Base-by-base conservation (phyloP, 2,888 invertebrate genomes). In the Dolichomitus sp. region DNA sequence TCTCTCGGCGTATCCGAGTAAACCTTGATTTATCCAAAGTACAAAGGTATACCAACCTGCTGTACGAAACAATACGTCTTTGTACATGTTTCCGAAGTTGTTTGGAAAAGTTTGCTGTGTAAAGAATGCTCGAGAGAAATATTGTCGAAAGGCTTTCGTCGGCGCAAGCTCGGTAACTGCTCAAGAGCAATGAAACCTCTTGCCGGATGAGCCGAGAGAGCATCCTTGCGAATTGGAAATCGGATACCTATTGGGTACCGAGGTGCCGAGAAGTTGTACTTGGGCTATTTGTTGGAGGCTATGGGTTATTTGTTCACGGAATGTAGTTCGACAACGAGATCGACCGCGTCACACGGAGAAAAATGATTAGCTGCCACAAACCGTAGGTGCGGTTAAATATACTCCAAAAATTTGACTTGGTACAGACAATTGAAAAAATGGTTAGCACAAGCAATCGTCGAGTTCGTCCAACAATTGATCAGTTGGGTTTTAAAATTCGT, bases 191-290 rank as follows among this genome's bases (percentile, higher is more conserved):
- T 76, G 80, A 70, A 76, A 57, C 17, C 37, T 42, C 17, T 42
- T 50, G 63, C 14, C 52, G 23, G 57, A 48, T 61, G 54, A 76
- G 68, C 48, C 17, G 17, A 23, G 59, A 11, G 40, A 54, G 54
- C 77, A 27, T 69, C 68, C 69, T 74, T 74, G 73, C 68, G 48
- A 59, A 78, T 82, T 74, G 74, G 74, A 82, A 79, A 82, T 82
- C 82, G 82, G 79, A 78, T 82, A 73, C 59, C 74, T 70, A 79
- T 78, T 73, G 72, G 77, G n/a, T 40, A 63, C 52, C 72, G 63
- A 70, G 37, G 57, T 75, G 45, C 65, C 65, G 70, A 75, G 54
- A 68, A 68, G 66, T 50, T 65, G 40, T 12, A 52, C 27, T 65
- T 48, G 70, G 57, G 40, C 70, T 33, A n/a, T n/a, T n/a, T n/a